Percentiles rank a stretch among this genome's conserved stretches.
These are phyloP conservation scores for Nomada goodeniana DNA, from an alignment of 2,888 invertebrate genomes.

Conservation along the genomic window DNA sequence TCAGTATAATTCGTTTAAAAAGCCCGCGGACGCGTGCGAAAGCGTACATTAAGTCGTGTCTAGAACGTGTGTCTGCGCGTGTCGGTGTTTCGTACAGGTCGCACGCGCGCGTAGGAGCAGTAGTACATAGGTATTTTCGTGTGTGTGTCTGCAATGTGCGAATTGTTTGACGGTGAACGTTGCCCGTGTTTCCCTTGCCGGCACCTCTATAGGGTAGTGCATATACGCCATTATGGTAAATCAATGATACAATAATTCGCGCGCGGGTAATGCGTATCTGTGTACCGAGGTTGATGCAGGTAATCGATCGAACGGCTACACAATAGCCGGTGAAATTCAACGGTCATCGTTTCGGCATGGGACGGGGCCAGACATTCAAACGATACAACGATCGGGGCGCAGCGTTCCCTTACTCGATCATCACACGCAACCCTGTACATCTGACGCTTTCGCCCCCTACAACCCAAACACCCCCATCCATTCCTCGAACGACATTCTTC, in stretches of 20 bases:
- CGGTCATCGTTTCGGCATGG: conserved; percentile 55
- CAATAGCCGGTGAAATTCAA: conserved; percentile 67
- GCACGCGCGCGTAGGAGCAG: neutral
- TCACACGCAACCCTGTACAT: conserved; percentile 30
- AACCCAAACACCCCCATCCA: no score
- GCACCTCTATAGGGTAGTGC: conserved; percentile 66
- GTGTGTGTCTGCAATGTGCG: conserved; percentile 15
- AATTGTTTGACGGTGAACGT: conserved; percentile 41
- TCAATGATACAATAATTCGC: conserved; percentile 69
- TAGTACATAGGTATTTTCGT: conserved; percentile 22
- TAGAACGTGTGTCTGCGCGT: neutral
- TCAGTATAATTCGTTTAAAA: conserved; percentile 42
- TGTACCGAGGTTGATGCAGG: conserved; percentile 64
- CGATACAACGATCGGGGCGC: conserved; percentile 33
- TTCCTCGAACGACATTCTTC: neutral
- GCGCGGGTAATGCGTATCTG: conserved; percentile 64
- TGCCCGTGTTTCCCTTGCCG: conserved; percentile 47
- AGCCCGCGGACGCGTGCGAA: conserved; percentile 30
- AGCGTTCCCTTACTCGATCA: conserved; percentile 1
- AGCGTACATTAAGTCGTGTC: conserved; percentile 20
- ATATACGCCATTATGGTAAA: conserved; percentile 70
- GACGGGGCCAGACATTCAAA: conserved; percentile 45
- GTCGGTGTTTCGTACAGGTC: neutral
- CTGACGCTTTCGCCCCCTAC: neutral
- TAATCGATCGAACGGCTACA: conserved; percentile 70